These are phyloP conservation scores for Pangasianodon hypophthalmus DNA, from an alignment of 2,113 vertebrate genomes.

Conservation along the genomic window DNA sequence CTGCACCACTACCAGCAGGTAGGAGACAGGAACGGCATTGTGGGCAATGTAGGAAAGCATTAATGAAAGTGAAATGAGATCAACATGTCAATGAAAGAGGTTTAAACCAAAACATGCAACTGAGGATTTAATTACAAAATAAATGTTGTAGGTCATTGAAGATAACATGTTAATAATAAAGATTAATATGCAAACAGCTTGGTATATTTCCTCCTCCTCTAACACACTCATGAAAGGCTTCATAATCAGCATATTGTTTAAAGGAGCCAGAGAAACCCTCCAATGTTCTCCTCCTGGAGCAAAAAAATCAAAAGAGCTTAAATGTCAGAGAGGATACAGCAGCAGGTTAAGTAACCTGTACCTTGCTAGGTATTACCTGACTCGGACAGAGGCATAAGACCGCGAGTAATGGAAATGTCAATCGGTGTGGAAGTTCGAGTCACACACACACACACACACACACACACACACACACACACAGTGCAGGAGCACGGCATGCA, in stretches of 20 bases:
- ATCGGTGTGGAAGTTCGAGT: slow-evolving; percentile 33
- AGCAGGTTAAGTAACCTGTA: slow-evolving; percentile 49
- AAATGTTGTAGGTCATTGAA: neutral
- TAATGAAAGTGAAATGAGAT: neutral
- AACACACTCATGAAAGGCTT: neutral
- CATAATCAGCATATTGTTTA: neutral
- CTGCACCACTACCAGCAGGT: neutral
- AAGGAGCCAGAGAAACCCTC: neutral
- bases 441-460: neutral
- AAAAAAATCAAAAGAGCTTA: slow-evolving; percentile 33
- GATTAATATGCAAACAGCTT: neutral
- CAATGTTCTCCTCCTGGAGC: neutral
- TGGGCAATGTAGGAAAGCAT: no score
- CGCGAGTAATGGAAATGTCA: slow-evolving; percentile 60
- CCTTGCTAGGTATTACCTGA: slow-evolving; percentile 49
- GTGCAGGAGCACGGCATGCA: slow-evolving; percentile 43
- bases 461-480: neutral
- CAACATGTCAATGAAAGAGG: neutral
- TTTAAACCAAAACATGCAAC: neutral
- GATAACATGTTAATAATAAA: neutral
- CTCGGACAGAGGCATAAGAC: slow-evolving; percentile 36
- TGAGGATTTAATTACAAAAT: neutral
- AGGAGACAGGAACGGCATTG: neutral
- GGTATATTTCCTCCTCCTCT: neutral
- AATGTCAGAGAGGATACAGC: slow-evolving; percentile 27